Conservation (phyloP, 2,888 invertebrate genomes). For the Cosmia trapezina region DNA sequence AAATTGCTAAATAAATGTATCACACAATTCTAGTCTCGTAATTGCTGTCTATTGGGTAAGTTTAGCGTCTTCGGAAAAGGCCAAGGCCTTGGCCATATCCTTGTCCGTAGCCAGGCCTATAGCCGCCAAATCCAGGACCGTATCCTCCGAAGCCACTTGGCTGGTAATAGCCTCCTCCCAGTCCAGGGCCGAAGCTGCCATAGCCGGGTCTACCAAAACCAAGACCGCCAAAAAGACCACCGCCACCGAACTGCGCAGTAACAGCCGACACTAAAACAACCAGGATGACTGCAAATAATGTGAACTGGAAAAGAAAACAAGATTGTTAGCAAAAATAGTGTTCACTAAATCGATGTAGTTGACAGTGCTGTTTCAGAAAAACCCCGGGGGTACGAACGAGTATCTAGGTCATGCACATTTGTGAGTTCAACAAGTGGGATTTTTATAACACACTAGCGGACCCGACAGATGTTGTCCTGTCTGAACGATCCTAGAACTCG, state of each 20-base stretch:
- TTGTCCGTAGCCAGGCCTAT: neutral
- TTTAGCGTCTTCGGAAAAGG: neutral
- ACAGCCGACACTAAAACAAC: slow-evolving; percentile 17
- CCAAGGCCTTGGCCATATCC: slow-evolving; percentile 19
- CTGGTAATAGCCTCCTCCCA: slow-evolving; percentile 28
- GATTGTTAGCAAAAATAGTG: neutral
- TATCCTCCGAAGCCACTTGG: slow-evolving; percentile 36
- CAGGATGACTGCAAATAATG: slow-evolving; percentile 35
- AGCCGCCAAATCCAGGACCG: slow-evolving; percentile 29
- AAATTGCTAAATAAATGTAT: too few species aligned
- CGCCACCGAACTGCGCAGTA: slow-evolving; percentile 33
- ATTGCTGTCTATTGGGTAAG: neutral
- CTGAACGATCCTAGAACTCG: too few species aligned
- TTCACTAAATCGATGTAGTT: neutral
- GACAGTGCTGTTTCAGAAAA: neutral
- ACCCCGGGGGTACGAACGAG: too few species aligned
- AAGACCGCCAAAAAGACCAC: neutral
- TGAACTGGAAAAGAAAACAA: slow-evolving; percentile 40
- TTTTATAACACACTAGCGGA: neutral
- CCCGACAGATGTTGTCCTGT: too few species aligned
- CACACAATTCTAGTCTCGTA: slow-evolving; percentile 1
- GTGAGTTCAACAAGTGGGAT: neutral
- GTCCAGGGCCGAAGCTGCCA: slow-evolving; percentile 33
- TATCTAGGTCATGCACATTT: neutral
- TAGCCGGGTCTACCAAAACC: slow-evolving; percentile 22